Evolutionary conservation across 2,113 vertebrate genomes (phyloP), one percentile per base, ranked within the genome.

Genomic region (Bucco capensis): DNA sequence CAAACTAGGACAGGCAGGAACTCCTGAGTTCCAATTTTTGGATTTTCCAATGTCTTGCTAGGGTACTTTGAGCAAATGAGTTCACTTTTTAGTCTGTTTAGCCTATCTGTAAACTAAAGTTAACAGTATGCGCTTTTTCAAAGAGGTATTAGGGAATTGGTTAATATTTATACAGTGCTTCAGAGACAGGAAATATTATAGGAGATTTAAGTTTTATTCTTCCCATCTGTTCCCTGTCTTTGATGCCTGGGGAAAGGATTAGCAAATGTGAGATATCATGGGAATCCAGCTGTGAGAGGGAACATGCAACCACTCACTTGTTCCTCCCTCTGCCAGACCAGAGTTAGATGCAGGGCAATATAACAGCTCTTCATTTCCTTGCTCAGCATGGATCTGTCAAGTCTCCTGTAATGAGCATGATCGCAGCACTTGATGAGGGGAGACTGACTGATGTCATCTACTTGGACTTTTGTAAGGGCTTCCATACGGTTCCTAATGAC

Each of bases 211-310:
- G 22, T 72, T 92, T 84, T 74, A 56, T 77, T 89, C 49, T 76
- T 14, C 11, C 42, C 9, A 47, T 86, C 77, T 82, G 42, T 94
- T 86, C 53, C 69, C 82, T 72, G 65, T 69, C 69, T 93, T 72
- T 93, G 51, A 81, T 90, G 66, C 21, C 54, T 67, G 54, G 47
- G 62, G 72, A 83, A 86, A 66, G 50, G 84, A 83, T 91, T 94
- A 94, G 33, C n/a, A 70, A 80, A 82, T 83, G 71, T 49, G 71
- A 66, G 46, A 49, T 75, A n/a, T 22, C 33, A 28, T 58, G 54
- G 71, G 49, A 86, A 78, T 84, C 47, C 64, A 83, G 47, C 70
- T 86, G 37, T 86, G 72, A 73, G 42, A 65, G 30, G 58, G n/a
- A 94, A 28, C 13, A 8, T 14, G 46, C 31, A 72, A 18, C 25